Evolutionary conservation across 2,888 invertebrate genomes (phyloP).

Genomic region (Elysia crispata): DNA sequence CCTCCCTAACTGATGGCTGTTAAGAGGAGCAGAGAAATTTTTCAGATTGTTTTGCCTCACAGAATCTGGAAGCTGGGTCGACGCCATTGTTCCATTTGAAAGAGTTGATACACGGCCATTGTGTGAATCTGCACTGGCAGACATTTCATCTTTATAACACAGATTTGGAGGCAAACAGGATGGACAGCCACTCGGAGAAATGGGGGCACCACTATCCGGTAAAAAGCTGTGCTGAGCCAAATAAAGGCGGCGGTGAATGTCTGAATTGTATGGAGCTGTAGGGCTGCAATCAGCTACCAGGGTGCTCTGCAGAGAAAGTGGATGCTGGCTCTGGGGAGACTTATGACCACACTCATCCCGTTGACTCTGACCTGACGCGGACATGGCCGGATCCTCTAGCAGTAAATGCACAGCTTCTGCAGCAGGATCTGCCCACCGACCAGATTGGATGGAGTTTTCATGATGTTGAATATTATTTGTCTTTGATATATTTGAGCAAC

Average conservation of each 20-base stretch:
- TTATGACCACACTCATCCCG: no score
- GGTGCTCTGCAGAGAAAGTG: slow-evolving; percentile 55
- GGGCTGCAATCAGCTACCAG: slow-evolving; percentile 65
- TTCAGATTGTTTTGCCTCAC: slow-evolving; percentile 25
- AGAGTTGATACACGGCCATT: not conserved
- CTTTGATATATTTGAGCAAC: no score
- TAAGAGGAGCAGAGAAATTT: not conserved
- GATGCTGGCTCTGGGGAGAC: no score
- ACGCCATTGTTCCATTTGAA: not conserved
- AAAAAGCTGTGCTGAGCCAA: slow-evolving; percentile 55
- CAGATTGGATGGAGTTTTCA: no score
- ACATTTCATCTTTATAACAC: not conserved
- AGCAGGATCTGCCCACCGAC: slow-evolving; percentile 75
- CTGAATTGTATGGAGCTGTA: slow-evolving; percentile 49
- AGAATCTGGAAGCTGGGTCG: not conserved
- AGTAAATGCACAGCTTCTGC: slow-evolving; percentile 76
- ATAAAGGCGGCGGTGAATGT: slow-evolving; percentile 53
- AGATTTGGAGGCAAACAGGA: slow-evolving; percentile 36
- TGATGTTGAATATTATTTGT: no score
- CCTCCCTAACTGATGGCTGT: no score
- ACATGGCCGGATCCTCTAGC: slow-evolving; percentile 82
- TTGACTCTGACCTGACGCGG: slow-evolving; percentile 47
- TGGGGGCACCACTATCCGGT: slow-evolving; percentile 51
- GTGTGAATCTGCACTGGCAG: no score
- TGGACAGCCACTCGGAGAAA: slow-evolving; percentile 47